Evolutionary conservation across 2,113 vertebrate species (phyloP).

Genomic region (human (Homo sapiens)): DNA sequence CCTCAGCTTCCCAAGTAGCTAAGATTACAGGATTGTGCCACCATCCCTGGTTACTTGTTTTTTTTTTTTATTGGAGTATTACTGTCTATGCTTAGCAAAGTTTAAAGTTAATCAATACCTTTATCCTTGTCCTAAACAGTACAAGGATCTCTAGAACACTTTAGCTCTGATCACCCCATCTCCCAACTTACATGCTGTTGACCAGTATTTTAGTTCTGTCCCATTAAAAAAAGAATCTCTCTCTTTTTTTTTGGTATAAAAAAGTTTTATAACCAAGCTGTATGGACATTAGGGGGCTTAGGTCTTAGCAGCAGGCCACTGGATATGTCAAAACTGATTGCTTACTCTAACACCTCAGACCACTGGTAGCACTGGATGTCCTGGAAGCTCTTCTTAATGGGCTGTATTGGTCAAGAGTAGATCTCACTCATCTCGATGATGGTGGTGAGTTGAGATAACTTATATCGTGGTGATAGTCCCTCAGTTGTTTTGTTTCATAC

Average conservation of each 20-base stretch:
- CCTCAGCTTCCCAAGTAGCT: not conserved
- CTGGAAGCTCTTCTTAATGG: constrained; percentile 81
- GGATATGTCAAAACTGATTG: constrained; percentile 72
- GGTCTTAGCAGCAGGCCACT: constrained; percentile 78
- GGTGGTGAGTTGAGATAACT: constrained; percentile 82
- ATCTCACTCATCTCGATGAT: constrained; percentile 78
- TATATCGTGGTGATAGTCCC: constrained; percentile 91
- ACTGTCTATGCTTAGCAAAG: not conserved
- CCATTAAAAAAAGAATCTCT: not conserved
- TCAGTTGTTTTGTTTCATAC: constrained; percentile 90
- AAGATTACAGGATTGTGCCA: not conserved
- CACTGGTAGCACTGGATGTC: constrained; percentile 80
- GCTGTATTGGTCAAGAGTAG: constrained; percentile 82
- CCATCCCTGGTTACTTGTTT: not conserved
- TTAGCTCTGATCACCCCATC: not conserved
- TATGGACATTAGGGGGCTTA: constrained; percentile 80
- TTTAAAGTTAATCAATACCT: not conserved
- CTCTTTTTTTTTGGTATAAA: not conserved
- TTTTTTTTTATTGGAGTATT: not conserved
- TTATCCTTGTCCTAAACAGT: not conserved
- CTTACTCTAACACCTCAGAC: constrained; percentile 80
- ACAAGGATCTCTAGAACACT: not conserved
- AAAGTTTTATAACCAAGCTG: constrained; percentile 87
- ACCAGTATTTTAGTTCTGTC: not conserved
- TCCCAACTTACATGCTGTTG: not conserved